phyloP scores from a whole-genome alignment of 2,113 vertebrate genomes.

The Periophthalmodon schlosseri region DNA sequence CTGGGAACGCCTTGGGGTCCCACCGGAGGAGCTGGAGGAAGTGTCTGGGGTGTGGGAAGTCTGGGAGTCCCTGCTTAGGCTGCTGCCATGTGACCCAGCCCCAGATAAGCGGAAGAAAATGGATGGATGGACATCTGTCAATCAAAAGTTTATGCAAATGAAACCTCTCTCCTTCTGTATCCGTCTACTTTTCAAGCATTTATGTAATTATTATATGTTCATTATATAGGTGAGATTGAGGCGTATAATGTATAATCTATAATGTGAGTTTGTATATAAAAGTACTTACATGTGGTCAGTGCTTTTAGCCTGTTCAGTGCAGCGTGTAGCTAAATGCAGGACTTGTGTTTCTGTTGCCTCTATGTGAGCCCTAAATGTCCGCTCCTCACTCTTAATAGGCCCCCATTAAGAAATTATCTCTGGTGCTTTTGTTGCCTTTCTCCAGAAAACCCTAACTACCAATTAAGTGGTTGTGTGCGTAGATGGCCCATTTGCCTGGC shows the following conservation, averaged over 20 bases:
- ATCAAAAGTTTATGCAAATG: background rate
- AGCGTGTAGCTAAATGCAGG: background rate
- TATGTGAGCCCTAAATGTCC: constrained; percentile 65
- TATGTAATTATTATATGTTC: too few relatives aligned
- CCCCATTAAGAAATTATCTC: constrained; percentile 79
- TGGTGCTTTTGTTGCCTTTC: constrained; percentile 73
- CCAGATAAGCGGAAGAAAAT: too few relatives aligned
- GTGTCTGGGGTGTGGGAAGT: too few relatives aligned
- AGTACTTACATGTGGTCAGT: background rate
- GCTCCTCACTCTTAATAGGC: constrained; percentile 70
- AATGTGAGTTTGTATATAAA: background rate
- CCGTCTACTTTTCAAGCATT: too few relatives aligned
- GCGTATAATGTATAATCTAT: background rate
- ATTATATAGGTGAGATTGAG: background rate
- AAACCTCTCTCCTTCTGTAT: background rate
- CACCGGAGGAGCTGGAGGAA: too few relatives aligned
- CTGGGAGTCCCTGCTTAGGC: too few relatives aligned
- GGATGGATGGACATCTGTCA: background rate
- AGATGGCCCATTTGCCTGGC: constrained; percentile 68
- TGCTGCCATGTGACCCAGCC: too few relatives aligned
- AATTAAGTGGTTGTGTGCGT: constrained; percentile 74
- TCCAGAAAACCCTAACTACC: constrained; percentile 72
- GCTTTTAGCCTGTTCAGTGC: background rate
- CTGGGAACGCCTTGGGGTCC: too few relatives aligned
- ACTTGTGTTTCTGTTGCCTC: constrained; percentile 49